These are phyloP conservation scores for Drosophila takahashii DNA, from an alignment of 1,140 invertebrate genomes.

Conservation along the genomic window DNA sequence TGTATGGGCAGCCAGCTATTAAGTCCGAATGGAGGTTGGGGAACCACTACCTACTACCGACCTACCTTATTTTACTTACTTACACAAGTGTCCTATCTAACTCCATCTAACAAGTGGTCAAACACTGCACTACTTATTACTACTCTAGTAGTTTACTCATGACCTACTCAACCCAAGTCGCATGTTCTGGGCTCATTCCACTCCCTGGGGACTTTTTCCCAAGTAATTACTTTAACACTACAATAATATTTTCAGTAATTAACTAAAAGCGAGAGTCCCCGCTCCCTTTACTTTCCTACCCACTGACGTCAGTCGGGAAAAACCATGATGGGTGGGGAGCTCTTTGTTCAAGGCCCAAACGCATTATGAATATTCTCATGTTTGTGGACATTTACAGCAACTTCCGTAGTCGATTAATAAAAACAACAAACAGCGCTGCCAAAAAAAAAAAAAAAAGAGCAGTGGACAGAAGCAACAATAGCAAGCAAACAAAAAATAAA, in stretches of 20 bases:
- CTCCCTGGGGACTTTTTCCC: slow-evolving; percentile 21
- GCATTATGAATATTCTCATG: slow-evolving; percentile 71
- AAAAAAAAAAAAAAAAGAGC: slow-evolving; percentile 38
- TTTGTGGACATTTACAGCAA: slow-evolving; percentile 81
- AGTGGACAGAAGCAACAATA: slow-evolving; percentile 26
- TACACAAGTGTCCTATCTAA: slow-evolving; percentile 1
- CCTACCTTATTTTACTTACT: not conserved
- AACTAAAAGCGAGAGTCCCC: slow-evolving; percentile 37
- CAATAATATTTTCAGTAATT: slow-evolving; percentile 50
- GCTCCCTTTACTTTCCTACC: too few relatives aligned
- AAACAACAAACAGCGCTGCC: slow-evolving; percentile 44
- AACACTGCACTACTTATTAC: not conserved
- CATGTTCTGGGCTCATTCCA: slow-evolving; percentile 42
- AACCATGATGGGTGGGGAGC: slow-evolving; percentile 1
- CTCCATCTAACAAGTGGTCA: slow-evolving; percentile 34
- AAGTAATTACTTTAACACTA: slow-evolving; percentile 69
- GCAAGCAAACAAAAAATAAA: slow-evolving; percentile 36
- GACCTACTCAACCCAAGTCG: slow-evolving; percentile 48
- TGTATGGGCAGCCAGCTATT: slow-evolving; percentile 30
- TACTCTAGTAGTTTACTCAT: not conserved
- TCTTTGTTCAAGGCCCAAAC: slow-evolving; percentile 21
- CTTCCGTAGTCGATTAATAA: slow-evolving; percentile 78
- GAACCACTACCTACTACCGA: not conserved
- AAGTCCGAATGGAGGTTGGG: slow-evolving; percentile 17
- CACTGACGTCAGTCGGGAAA: slow-evolving; percentile 44